A percentile compares a stretch with the other conserved stretches of the same genome.
Evolutionary conservation across 1,140 invertebrate genomes (phyloP).

Genomic region (Atta colombica): DNA sequence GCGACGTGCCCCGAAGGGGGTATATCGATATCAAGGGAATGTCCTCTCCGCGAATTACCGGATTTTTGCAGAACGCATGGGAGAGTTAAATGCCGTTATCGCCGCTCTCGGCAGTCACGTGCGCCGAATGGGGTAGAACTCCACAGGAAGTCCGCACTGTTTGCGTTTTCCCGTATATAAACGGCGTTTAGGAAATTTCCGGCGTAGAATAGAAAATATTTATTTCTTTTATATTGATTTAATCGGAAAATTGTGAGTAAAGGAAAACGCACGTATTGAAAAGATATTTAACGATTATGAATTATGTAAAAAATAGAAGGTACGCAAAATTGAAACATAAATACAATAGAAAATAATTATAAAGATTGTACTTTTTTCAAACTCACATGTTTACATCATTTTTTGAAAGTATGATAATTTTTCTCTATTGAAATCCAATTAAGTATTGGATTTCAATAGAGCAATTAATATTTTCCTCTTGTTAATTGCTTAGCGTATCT

Average conservation of each 20-base stretch:
- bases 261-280: not conserved
- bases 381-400: not conserved
- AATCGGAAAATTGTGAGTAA: not conserved
- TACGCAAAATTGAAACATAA: not conserved
- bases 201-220: not conserved
- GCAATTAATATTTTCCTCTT: not conserved
- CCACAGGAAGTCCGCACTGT: not conserved
- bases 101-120: not conserved
- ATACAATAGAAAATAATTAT: not conserved
- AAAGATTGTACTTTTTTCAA: not conserved
- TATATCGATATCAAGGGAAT: slow-evolving; percentile 60
- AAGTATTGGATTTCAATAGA: too few species aligned
- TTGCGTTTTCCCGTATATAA: not conserved
- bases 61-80: slow-evolving; percentile 41
- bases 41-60: slow-evolving; percentile 51
- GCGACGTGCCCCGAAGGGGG: slow-evolving; percentile 26
- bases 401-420: not conserved
- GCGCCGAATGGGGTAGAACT: slow-evolving; percentile 19
- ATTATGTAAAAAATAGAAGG: not conserved
- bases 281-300: not conserved
- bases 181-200: not conserved
- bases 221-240: too few species aligned
- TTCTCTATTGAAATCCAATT: not conserved
- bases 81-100: not conserved
- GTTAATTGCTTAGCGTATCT: not conserved